Evolutionary conservation across 2,113 vertebrate species (phyloP).

Genomic region (Triplophysa rosa): DNA sequence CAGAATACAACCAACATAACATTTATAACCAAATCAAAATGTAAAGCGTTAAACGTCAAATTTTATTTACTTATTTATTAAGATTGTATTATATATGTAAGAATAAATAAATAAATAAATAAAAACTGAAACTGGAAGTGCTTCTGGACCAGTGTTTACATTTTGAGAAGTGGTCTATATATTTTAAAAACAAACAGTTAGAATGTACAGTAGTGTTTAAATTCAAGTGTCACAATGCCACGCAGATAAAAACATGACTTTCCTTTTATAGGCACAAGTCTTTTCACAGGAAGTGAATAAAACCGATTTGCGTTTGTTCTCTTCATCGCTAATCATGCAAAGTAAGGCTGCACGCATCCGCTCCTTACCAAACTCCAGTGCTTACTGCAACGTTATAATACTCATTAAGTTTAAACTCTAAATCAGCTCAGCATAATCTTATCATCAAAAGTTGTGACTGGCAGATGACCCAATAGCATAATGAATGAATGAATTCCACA

Average conservation of each 20-base stretch:
- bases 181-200: too few relatives aligned
- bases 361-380: slow-evolving; percentile 9
- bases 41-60: too few relatives aligned
- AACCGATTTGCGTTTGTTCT: not conserved
- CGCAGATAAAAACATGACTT: not conserved
- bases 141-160: too few relatives aligned
- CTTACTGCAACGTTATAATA: not conserved
- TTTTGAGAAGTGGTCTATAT: too few relatives aligned
- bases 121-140: too few relatives aligned
- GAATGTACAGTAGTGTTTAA: not conserved
- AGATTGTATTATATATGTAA: too few relatives aligned
- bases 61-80: too few relatives aligned
- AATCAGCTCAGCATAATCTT: slow-evolving; percentile 52
- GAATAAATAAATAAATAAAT: too few relatives aligned
- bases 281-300: not conserved
- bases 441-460: slow-evolving; percentile 46
- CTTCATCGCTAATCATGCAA: not conserved
- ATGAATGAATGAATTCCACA: slow-evolving; percentile 29
- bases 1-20: too few relatives aligned
- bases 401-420: slow-evolving; percentile 42
- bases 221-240: not conserved
- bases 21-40: too few relatives aligned
- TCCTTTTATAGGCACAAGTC: not conserved
- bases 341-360: not conserved
- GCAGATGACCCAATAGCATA: slow-evolving; percentile 43